phyloP scores from a whole-genome alignment of 2,113 vertebrate species.

The Aplodontia rufa region DNA sequence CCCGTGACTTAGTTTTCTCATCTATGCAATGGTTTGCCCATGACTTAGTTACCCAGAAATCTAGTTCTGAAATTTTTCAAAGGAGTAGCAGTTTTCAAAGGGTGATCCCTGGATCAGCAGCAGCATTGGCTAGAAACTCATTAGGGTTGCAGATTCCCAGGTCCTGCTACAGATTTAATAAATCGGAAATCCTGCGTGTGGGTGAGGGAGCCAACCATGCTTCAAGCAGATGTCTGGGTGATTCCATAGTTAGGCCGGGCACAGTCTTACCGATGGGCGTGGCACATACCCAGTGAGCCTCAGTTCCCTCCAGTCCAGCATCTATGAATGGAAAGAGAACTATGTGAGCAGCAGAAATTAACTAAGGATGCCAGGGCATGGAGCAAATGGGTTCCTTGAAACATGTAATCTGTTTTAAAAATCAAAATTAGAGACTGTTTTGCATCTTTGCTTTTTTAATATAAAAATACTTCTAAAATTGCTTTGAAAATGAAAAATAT shows the following conservation, averaged over 20 bases:
- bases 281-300: fast-evolving
- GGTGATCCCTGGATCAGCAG: no score
- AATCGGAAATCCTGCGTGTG: not conserved
- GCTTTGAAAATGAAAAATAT: not conserved
- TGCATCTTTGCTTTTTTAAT: not conserved
- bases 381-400: not conserved
- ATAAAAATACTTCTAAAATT: not conserved
- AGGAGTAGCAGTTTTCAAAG: not conserved
- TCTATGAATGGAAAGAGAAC: not conserved
- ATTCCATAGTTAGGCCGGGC: fast-evolving
- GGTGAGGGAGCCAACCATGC: no score
- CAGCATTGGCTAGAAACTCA: not conserved
- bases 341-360: not conserved
- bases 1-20: not conserved
- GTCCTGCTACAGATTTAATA: not conserved
- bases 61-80: not conserved
- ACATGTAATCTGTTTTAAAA: not conserved
- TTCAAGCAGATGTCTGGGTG: not conserved
- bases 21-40: not conserved
- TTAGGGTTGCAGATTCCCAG: not conserved
- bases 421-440: not conserved
- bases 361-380: no score
- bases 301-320: not conserved
- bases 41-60: not conserved
- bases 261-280: not conserved